These are phyloP conservation scores for Lycia hirtaria DNA, from an alignment of 2,888 invertebrate genomes.

Conservation along the genomic window DNA sequence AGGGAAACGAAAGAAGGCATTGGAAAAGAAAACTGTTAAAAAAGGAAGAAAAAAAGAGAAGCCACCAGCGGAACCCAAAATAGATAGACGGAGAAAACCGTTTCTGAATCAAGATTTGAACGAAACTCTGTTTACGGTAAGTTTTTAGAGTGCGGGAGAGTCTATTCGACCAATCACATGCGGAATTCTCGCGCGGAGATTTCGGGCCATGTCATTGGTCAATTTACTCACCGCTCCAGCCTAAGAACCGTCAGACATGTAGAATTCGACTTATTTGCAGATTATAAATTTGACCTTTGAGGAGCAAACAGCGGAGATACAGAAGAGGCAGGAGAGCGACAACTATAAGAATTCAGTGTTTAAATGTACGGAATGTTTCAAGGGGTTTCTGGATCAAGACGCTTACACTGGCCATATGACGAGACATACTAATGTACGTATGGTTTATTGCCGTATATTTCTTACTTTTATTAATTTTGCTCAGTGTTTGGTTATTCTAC, in stretches of 20 bases:
- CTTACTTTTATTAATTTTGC: too few relatives aligned
- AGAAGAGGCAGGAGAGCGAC: constrained; percentile 65
- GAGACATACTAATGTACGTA: constrained; percentile 70
- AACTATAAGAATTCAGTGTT: constrained; percentile 72
- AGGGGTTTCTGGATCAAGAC: constrained; percentile 73
- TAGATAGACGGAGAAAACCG: constrained; percentile 62
- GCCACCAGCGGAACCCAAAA: constrained; percentile 25
- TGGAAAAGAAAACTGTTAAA: constrained; percentile 42
- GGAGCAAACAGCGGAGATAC: constrained; percentile 73
- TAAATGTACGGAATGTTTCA: constrained; percentile 72
- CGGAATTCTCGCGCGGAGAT: too few relatives aligned
- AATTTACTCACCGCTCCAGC: too few relatives aligned
- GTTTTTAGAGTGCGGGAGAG: too few relatives aligned
- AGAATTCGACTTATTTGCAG: neutral
- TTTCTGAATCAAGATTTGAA: constrained; percentile 71
- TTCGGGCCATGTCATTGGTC: too few relatives aligned
- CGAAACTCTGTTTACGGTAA: constrained; percentile 70
- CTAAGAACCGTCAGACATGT: too few relatives aligned
- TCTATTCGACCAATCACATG: too few relatives aligned
- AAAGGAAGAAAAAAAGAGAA: constrained; percentile 34
- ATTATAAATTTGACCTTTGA: constrained; percentile 58
- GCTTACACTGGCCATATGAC: constrained; percentile 70
- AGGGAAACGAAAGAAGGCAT: neutral
- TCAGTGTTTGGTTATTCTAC: too few relatives aligned
- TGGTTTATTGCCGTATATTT: too few relatives aligned